A percentile compares a stretch with the other conserved stretches of the same genome.
Evolutionary conservation across 2,113 vertebrate species (phyloP).

Genomic region (Prunella fulvescens): DNA sequence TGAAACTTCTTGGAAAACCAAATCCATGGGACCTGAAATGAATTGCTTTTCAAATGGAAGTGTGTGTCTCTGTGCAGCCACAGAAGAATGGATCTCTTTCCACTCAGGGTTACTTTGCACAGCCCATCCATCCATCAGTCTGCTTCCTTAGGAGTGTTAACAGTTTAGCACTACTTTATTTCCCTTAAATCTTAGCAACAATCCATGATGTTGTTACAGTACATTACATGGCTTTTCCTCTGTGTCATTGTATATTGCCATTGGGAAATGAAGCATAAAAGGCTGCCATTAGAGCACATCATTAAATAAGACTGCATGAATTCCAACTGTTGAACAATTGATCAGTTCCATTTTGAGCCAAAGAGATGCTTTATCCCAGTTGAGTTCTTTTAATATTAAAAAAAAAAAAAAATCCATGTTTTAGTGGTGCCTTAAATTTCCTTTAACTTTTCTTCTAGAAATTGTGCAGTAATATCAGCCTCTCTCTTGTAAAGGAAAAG

Average conservation of each 20-base stretch:
- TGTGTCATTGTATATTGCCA: background rate
- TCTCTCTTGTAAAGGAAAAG: background rate
- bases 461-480: background rate
- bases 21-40: background rate
- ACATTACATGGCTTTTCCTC: slow-evolving; percentile 10
- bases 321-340: slow-evolving; percentile 17
- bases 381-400: background rate
- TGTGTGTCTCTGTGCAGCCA: background rate
- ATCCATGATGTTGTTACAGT: background rate
- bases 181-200: background rate
- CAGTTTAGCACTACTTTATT: background rate
- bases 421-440: background rate
- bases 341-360: slow-evolving; percentile 21
- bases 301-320: slow-evolving; percentile 27
- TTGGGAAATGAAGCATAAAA: slow-evolving; percentile 40
- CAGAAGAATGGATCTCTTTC: background rate
- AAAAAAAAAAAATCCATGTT: background rate
- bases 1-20: background rate
- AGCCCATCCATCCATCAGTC: background rate
- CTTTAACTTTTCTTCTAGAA: slow-evolving; percentile 11
- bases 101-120: background rate
- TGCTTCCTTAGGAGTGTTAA: background rate
- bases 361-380: background rate
- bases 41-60: background rate
- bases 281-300: slow-evolving; percentile 8